Base-by-base conservation (phyloP, 2,113 vertebrate genomes). In the Regulus satrapa region DNA sequence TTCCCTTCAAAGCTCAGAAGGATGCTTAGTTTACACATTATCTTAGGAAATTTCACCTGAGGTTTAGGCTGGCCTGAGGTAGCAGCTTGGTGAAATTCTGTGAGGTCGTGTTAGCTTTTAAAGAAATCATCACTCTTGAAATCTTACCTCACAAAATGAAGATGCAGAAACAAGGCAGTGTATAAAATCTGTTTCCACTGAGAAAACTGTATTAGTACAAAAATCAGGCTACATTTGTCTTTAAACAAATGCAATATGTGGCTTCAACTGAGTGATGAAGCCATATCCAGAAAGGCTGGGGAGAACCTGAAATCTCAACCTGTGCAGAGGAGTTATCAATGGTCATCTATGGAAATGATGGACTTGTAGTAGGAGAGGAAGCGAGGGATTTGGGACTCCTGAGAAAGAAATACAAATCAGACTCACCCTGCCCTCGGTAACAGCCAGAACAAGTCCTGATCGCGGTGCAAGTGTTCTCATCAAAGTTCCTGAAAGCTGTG, bases 391-490 rank as follows among this genome's bases (percentile, higher is more conserved):
- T 43, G 23, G 5, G 67, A 92, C 54, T 8, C 9, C 23, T 82
- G 29, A 8, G 28, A 46, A 89, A 46, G 3, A 23, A 59, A 32
- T 2, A 12, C 7, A 29, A 62, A 59, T 51, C 43, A 72, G 41
- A 96, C 97, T 97, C 74, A 98, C 98, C 98, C 31, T 98, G 98
- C 90, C 98, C 98, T 89, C 1, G 93, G 43, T 82, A 96, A 92
- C 98, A 98, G 75, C 95, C 97, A 4, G 98, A 98, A 92, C 98
- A 98, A 86, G 98, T 98, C 75, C 77, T 91, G 49, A 98, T 97
- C 0, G 97, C 97, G 45, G 95, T 84, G 49, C 98, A 98, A 31
- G 83, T 83, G 41, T 21, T 41, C 3, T 2, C 54, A 92, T 98
- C 96, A 80, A 98, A 98, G 92, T 98, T 98, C 85, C 93, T 89